Evolutionary conservation across 2,113 vertebrate genomes (phyloP).

Genomic region (Pogona vitticeps): DNA sequence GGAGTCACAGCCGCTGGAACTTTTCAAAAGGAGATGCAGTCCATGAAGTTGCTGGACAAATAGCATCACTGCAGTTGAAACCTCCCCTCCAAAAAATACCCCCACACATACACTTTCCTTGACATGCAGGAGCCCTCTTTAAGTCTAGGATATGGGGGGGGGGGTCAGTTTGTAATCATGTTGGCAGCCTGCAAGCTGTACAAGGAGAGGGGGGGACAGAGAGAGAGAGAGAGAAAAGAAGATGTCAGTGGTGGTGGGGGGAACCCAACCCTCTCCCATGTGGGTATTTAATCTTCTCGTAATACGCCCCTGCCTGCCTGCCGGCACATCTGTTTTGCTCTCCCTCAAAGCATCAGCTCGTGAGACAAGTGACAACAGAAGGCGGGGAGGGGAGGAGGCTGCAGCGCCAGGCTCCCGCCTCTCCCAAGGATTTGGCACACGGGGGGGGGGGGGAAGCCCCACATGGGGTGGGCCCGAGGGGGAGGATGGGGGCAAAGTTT

Average conservation of each 20-base stretch:
- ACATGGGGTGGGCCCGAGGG: too few relatives aligned
- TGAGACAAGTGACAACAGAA: accelerated
- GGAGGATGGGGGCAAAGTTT: background rate
- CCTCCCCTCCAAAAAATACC: too few relatives aligned
- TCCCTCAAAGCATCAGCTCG: background rate
- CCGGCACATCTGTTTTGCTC: background rate
- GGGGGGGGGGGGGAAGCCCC: too few relatives aligned
- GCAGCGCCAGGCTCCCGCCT: too few relatives aligned
- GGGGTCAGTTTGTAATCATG: background rate
- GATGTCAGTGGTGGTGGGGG: too few relatives aligned
- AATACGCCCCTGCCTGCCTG: background rate
- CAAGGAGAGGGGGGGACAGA: background rate
- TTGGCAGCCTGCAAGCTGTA: background rate
- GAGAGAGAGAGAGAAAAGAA: too few relatives aligned
- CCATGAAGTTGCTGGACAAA: background rate
- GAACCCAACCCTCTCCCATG: background rate
- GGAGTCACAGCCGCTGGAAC: background rate
- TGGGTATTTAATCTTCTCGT: conserved; percentile 24
- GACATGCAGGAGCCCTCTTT: background rate
- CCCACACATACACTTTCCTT: too few relatives aligned
- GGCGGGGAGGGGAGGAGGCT: background rate
- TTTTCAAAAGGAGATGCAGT: too few relatives aligned
- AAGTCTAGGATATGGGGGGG: too few relatives aligned
- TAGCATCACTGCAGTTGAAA: too few relatives aligned
- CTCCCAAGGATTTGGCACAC: background rate